Base-by-base conservation (phyloP, 2,113 vertebrate genomes). In the Takifugu flavidus region DNA sequence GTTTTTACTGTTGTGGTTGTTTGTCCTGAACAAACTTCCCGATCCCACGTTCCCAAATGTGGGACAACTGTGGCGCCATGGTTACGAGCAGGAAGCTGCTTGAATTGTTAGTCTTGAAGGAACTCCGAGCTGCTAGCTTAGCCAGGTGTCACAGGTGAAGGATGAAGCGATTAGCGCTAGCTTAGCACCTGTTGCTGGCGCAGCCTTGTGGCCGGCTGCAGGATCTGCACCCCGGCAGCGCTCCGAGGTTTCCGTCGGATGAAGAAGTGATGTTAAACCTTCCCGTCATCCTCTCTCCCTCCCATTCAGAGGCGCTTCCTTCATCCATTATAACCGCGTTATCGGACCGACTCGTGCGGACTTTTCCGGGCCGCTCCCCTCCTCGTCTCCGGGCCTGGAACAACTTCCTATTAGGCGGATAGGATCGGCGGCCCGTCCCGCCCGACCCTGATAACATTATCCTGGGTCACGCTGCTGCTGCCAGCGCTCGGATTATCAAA, bases 331-430 rank as follows among this genome's bases (percentile, higher is more conserved):
- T 10, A 25, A 55, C 56, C 66, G 66, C 20, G 63, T 49, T 59
- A 13, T 6, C 10, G 34, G 56, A 65, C 73, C 44, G 49, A 15
- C 27, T 59, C 42, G 0, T 34, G 52, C 10, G 62, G 2, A n/a
- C 42, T 15, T 14, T 50, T 45, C 49, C 13, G 49, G 49, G 65
- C 60, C 13, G 3, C 56, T 62, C 65, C 47, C 45, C 5, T 61
- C 26, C 53, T 14, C 44, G 15, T 72, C 59, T 68, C 57, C 43
- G 15, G 25, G 58, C 52, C n/a, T 12, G 45, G 81, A 79, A 82
- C 77, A 81, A 79, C 75, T 75, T 82, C 74, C 74, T 78, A 75
- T 85, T 79, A 83, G 74, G n/a, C 50, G 77, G 67, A 74, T 62
- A 58, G 77, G 59, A 81, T 79, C 73, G 69, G 73, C 20, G 29